A percentile compares a stretch with the other conserved stretches of the same genome.
Evolutionary conservation across 1,140 invertebrate species (phyloP).

Genomic region (Agrypnia vestita): DNA sequence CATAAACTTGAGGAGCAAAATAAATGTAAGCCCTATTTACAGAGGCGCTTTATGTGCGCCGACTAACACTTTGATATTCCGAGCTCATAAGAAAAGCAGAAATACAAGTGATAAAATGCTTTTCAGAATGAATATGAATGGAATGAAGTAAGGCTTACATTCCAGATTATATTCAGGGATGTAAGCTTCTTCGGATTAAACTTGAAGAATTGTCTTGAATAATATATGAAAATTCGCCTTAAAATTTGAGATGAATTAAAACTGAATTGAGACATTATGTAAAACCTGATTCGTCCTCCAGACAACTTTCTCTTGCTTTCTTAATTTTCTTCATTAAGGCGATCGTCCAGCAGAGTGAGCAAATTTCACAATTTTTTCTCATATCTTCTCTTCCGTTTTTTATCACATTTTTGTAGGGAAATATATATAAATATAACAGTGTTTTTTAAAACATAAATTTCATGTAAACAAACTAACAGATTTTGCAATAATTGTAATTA

Average conservation of each 20-base stretch:
- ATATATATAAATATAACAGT: no score
- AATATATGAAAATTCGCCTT: constrained; percentile 16
- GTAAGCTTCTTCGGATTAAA: not conserved
- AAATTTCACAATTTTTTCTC: no score
- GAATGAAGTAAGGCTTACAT: constrained; percentile 26
- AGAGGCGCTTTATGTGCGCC: constrained; percentile 36
- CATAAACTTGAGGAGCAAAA: constrained; percentile 42
- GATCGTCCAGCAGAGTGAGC: no score
- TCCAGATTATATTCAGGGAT: constrained; percentile 21
- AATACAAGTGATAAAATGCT: constrained; percentile 42
- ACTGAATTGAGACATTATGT: not conserved
- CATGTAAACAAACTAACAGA: no score
- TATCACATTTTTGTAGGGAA: no score
- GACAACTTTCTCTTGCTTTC: no score
- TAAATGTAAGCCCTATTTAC: constrained; percentile 47
- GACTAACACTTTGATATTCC: constrained; percentile 42
- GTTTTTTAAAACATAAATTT: no score
- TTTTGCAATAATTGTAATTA: no score
- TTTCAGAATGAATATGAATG: constrained; percentile 33
- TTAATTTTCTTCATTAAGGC: no score
- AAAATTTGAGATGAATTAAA: constrained; percentile 26
- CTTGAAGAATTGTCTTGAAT: constrained; percentile 1
- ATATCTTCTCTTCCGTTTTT: no score
- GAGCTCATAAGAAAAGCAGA: constrained; percentile 33
- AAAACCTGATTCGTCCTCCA: not conserved